Conservation (phyloP, 2,888 invertebrate species). For the Microctonus hyperodae region DNA sequence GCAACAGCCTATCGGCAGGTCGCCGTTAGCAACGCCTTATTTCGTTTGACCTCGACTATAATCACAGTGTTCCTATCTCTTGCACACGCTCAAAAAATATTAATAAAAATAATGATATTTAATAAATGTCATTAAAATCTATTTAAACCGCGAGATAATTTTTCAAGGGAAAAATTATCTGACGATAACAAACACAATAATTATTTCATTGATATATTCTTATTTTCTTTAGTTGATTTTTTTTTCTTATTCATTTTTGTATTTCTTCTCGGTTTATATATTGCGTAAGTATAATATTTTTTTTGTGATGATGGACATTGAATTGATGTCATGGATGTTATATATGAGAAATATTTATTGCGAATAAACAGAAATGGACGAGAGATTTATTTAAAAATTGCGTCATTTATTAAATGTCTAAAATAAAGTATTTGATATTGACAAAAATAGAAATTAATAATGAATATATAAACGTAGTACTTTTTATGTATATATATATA, state of each 20-base stretch:
- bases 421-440: constrained; percentile 7
- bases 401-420: constrained; percentile 14
- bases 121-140: not conserved
- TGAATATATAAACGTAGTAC: not conserved
- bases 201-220: not conserved
- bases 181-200: not conserved
- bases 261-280: not conserved
- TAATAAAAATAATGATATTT: not conserved
- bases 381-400: constrained; percentile 12
- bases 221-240: not conserved
- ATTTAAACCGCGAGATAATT: not conserved
- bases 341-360: constrained; percentile 3
- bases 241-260: not conserved
- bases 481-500: constrained; percentile 9
- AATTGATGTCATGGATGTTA: constrained; percentile 2
- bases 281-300: not conserved
- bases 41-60: constrained; percentile 25
- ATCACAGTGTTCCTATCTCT: constrained; percentile 18
- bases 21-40: constrained; percentile 24
- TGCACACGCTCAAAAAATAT: not conserved
- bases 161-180: not conserved
- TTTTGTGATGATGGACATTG: not conserved
- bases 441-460: constrained; percentile 22
- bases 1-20: constrained; percentile 23
- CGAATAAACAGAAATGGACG: not conserved